Percentiles rank a stretch among this genome's conserved stretches.
Evolutionary conservation across 2,888 invertebrate species (phyloP).

Genomic region (Apantesis nais): DNA sequence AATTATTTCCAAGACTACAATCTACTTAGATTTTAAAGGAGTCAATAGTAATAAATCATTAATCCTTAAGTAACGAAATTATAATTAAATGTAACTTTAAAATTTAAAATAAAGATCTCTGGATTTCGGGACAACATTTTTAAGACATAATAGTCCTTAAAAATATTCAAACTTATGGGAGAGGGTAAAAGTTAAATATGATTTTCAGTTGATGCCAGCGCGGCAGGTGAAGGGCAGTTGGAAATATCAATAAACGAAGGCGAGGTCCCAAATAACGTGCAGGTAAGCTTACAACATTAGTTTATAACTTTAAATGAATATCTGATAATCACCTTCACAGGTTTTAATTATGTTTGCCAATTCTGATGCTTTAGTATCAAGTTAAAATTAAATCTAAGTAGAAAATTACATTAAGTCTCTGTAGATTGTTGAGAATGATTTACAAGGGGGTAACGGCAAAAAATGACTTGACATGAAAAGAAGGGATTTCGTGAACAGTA

Average conservation of each 20-base stretch:
- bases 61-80: too few relatives aligned
- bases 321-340: slow-evolving; percentile 9
- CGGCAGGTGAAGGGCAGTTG: slow-evolving; percentile 99
- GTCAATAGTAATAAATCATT: not conserved
- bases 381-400: not conserved
- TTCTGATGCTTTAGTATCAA: not conserved
- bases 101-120: not conserved
- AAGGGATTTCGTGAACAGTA: not conserved
- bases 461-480: too few relatives aligned
- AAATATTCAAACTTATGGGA: not conserved
- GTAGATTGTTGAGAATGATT: not conserved
- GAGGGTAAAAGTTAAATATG: not conserved
- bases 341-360: not conserved
- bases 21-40: not conserved
- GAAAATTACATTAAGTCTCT: not conserved
- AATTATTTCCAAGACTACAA: not conserved
- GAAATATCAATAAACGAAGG: slow-evolving; percentile 99
- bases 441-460: not conserved
- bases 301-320: slow-evolving; percentile 34
- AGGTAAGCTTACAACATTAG: slow-evolving; percentile 70
- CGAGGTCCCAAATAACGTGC: slow-evolving; percentile 99
- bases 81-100: too few relatives aligned
- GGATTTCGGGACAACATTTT: not conserved
- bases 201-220: slow-evolving; percentile 96
- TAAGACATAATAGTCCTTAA: not conserved